Conservation (phyloP, 1,140 invertebrate species). For the Penaeus indicus region DNA sequence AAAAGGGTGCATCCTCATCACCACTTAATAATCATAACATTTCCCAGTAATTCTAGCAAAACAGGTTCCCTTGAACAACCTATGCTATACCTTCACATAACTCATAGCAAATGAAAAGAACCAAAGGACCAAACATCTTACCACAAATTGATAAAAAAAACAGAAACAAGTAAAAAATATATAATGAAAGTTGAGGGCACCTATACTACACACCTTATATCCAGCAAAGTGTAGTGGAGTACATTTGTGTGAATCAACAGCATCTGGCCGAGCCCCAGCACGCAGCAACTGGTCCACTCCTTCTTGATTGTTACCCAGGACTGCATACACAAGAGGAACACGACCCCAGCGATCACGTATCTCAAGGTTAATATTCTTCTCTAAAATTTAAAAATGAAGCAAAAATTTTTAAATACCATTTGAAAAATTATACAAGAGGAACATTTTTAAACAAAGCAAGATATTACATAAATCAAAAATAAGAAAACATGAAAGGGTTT, state of each 20-base stretch:
- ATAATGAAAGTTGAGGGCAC: too few relatives aligned
- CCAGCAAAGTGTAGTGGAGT: constrained; percentile 54
- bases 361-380: constrained; percentile 45
- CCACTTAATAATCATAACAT: too few relatives aligned
- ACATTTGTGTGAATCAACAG: constrained; percentile 44
- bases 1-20: too few relatives aligned
- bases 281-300: constrained; percentile 33
- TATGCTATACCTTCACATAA: too few relatives aligned
- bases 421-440: too few relatives aligned
- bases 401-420: not conserved
- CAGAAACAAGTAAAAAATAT: not conserved
- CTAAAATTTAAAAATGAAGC: not conserved
- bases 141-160: not conserved
- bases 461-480: too few relatives aligned
- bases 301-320: constrained; percentile 48
- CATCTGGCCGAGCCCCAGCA: constrained; percentile 51
- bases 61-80: too few relatives aligned
- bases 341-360: constrained; percentile 50
- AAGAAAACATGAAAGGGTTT: too few relatives aligned
- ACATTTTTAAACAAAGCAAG: too few relatives aligned
- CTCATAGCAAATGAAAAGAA: too few relatives aligned
- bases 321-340: constrained; percentile 46
- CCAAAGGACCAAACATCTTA: not conserved
- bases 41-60: too few relatives aligned
- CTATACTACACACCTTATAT: constrained; percentile 34